Base-by-base conservation (phyloP, 2,888 invertebrate species). In the Ornithoptera priamus region DNA sequence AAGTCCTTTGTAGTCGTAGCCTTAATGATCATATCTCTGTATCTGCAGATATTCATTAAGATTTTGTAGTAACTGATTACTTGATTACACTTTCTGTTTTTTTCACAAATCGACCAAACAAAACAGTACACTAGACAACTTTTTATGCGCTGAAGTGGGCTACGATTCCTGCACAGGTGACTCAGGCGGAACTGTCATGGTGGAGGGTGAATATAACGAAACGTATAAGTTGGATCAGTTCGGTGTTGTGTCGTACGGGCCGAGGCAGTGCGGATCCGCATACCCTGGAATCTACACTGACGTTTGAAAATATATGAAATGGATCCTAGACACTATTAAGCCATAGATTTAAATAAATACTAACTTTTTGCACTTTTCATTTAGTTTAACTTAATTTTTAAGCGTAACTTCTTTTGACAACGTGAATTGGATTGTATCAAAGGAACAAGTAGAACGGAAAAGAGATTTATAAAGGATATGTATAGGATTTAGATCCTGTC, bases 91-190 rank as follows among this genome's bases (percentile, higher is more conserved):
- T 30, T 30, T 30, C 5, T 30, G 3, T 20, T n/a, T 56, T 56
- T 56, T n/a, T 18, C n/a, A n/a, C 18, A n/a, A n/a, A 20, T n/a
- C 12, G 18, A 18, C 20, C 2, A 20, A 7, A 1, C n/a, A 18
- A n/a, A 7, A 18, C 12, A 22, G 22, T 22, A 36, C 22, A 5
- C 2, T 62, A 30, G 8, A 22, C 15, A 67, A 67, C 42, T 50
- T 18, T 0, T 4, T 74, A 1, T 75, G 78, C 67, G 80, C 74
- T 0, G 82, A 81, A 20, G 83, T 84, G 39, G 82, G 84, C 1
- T 85, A 87, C 58, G 95, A 95, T 76, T 94, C 95, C 36, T 95
- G 95, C 73, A 81, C 85, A 39, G 95, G 95, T 0, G 95, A 95
- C 75, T 94, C 94, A 57, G 95, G 95, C 15, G 95, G 95, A 0